A percentile compares a stretch with the other conserved stretches of the same genome.
phyloP scores from a whole-genome alignment of 2,113 vertebrate genomes.

The Pseudorectes ferrugineus region DNA sequence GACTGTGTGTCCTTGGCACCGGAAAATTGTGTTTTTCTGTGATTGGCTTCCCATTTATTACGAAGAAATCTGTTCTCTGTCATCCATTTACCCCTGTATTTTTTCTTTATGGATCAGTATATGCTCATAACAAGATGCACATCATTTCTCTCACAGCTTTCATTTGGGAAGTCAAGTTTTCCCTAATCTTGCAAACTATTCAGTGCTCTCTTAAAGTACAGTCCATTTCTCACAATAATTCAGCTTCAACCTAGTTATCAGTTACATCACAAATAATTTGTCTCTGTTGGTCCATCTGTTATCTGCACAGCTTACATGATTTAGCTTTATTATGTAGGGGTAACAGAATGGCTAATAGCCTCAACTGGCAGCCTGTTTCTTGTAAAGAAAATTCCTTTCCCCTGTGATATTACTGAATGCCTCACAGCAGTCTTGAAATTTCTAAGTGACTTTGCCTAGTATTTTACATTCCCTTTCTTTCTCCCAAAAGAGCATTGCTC shows the following conservation, averaged over 20 bases:
- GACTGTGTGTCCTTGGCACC: not conserved
- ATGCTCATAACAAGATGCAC: not conserved
- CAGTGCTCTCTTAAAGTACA: not conserved
- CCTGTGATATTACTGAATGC: not conserved
- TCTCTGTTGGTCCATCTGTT: slow-evolving; percentile 16
- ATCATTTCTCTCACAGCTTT: slow-evolving; percentile 9
- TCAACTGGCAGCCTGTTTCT: slow-evolving; percentile 6
- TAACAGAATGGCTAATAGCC: slow-evolving; percentile 21
- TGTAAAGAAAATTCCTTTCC: not conserved
- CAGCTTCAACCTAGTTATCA: not conserved
- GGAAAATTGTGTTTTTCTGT: not conserved
- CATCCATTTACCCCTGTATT: not conserved
- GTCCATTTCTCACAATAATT: slow-evolving; percentile 21
- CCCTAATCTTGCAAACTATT: not conserved
- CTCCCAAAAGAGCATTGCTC: not conserved
- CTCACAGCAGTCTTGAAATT: slow-evolving; percentile 9
- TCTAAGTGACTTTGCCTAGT: not conserved
- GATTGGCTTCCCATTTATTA: not conserved
- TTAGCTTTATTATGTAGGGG: slow-evolving; percentile 7
- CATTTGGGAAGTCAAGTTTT: slow-evolving; percentile 1
- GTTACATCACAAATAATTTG: slow-evolving; percentile 45
- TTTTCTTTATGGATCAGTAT: not conserved
- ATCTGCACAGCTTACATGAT: not conserved
- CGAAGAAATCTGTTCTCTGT: not conserved
- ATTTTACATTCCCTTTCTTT: slow-evolving; percentile 18